Evolutionary conservation across 2,113 vertebrate genomes (phyloP).

Genomic region (Phrynosoma blainvillii): DNA sequence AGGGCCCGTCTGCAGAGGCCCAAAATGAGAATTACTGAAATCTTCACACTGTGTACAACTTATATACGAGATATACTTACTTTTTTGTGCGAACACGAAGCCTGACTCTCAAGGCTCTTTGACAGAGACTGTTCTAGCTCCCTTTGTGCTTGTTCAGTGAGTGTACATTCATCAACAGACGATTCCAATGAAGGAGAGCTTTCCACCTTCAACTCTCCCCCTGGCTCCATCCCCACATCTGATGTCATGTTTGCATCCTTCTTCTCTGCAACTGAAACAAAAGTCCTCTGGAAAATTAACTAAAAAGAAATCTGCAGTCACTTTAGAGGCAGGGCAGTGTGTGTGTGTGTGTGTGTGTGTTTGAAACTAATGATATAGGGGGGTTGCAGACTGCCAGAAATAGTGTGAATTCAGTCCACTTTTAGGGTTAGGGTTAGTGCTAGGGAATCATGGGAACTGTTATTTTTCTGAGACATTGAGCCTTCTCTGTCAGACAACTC

Average conservation of each 20-base stretch:
- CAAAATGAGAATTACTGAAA: background rate
- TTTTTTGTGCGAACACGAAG: fast-evolving
- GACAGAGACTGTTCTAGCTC: background rate
- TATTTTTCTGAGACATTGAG: no score
- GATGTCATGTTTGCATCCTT: background rate
- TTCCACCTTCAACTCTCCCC: slow-evolving; percentile 28
- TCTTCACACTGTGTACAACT: background rate
- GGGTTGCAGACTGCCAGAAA: no score
- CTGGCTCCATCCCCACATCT: slow-evolving; percentile 13
- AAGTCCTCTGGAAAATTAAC: background rate
- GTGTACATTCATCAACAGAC: background rate
- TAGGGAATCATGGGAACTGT: no score
- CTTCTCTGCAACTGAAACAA: background rate
- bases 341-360: background rate
- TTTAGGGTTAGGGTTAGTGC: no score
- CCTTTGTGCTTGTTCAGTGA: background rate
- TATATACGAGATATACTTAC: background rate
- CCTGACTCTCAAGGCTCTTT: background rate
- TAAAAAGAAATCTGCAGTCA: background rate
- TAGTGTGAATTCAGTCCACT: no score
- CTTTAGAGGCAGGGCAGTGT: background rate
- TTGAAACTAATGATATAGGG: background rate
- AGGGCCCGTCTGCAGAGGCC: no score
- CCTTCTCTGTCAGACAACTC: no score
- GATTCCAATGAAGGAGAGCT: background rate